These are phyloP conservation scores for Papilio xuthus DNA, from an alignment of 1,140 invertebrate genomes.

Conservation along the genomic window DNA sequence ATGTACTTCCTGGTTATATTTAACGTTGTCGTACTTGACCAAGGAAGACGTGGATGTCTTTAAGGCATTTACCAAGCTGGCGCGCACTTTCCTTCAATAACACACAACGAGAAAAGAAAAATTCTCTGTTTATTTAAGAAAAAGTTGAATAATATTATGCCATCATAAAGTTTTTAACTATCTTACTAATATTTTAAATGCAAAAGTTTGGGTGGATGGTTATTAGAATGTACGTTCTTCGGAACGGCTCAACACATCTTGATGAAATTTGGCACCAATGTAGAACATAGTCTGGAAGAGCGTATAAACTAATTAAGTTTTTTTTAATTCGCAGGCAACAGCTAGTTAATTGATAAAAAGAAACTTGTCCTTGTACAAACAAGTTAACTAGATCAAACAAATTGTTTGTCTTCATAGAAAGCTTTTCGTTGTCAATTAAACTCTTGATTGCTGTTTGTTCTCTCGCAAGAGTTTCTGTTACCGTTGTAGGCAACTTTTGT, in stretches of 20 bases:
- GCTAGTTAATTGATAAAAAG: neutral
- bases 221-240: no score
- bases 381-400: conserved; percentile 28
- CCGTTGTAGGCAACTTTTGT: neutral
- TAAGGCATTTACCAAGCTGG: neutral
- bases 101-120: no score
- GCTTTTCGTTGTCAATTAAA: conserved; percentile 29
- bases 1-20: neutral
- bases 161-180: no score
- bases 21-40: neutral
- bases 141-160: no score
- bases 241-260: no score
- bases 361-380: neutral
- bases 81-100: neutral
- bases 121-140: no score
- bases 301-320: no score
- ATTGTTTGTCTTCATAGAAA: conserved; percentile 20
- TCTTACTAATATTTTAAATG: no score
- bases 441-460: conserved; percentile 27
- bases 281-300: no score
- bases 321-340: neutral
- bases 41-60: neutral
- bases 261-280: no score
- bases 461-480: conserved; percentile 5
- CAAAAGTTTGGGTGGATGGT: no score